Conservation (phyloP, 2,797 vertebrate genomes). For the Orientallactaga sibirica region DNA sequence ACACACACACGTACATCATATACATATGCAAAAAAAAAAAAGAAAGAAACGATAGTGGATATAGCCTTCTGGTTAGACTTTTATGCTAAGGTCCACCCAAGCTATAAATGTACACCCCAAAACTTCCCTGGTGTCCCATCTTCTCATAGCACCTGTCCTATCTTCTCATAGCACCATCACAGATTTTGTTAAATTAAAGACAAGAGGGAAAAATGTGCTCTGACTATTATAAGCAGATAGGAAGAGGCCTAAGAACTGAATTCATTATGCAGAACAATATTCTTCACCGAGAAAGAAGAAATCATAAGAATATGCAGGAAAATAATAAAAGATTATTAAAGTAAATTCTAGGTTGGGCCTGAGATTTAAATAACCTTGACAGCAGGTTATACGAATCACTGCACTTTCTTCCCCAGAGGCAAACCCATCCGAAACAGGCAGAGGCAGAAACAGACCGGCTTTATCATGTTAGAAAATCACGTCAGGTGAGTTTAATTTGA, state of each 20-base stretch:
- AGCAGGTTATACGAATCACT: constrained; percentile 58
- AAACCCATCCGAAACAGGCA: constrained; percentile 30
- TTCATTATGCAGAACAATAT: constrained; percentile 89
- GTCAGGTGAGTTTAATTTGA: constrained; percentile 19
- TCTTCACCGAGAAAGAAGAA: constrained; percentile 83
- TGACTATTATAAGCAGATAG: constrained; percentile 85
- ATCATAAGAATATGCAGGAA: constrained; percentile 83
- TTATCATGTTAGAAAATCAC: not conserved
- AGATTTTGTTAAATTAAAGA: constrained; percentile 87
- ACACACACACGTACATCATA: too few relatives aligned
- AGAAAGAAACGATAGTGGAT: not conserved
- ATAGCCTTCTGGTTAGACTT: not conserved
- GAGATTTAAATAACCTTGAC: constrained; percentile 72
- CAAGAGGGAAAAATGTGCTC: constrained; percentile 87
- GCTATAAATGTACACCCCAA: constrained; percentile 75
- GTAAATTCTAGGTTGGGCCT: constrained; percentile 79
- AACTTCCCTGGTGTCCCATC: constrained; percentile 85
- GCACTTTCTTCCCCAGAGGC: constrained; percentile 57
- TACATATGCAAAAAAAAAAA: not conserved
- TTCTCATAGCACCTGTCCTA: constrained; percentile 83
- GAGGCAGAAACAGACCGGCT: not conserved
- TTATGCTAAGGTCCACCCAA: not conserved
- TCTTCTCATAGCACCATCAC: constrained; percentile 87
- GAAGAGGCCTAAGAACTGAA: constrained; percentile 86
- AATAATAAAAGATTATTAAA: constrained; percentile 82